phyloP scores from a whole-genome alignment of 1,140 invertebrate species.

The Helicoverpa zea region DNA sequence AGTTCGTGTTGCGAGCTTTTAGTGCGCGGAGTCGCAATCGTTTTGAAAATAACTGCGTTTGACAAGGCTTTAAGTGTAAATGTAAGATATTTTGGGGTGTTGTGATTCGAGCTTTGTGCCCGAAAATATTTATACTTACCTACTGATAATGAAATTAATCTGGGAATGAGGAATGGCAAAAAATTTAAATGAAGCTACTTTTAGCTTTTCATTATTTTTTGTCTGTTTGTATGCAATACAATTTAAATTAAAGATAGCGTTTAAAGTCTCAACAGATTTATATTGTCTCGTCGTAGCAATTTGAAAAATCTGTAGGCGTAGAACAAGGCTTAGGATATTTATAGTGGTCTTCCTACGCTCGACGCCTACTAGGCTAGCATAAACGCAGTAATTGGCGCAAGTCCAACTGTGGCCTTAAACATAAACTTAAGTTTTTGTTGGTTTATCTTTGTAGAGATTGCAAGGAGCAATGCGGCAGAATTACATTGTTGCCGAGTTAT shows the following conservation, averaged over 20 bases:
- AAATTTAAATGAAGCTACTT: too few species aligned
- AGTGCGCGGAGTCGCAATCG: conserved; percentile 7
- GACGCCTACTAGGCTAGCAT: conserved; percentile 3
- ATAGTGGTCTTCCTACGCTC: conserved; percentile 33
- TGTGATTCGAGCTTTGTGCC: too few species aligned
- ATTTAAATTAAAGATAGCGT: too few species aligned
- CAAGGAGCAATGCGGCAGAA: not conserved
- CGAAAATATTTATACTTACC: too few species aligned
- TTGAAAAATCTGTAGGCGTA: conserved; percentile 9
- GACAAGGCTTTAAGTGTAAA: not conserved
- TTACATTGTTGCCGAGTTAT: not conserved
- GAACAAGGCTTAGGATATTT: conserved; percentile 2
- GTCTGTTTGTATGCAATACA: too few species aligned
- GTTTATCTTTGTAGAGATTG: conserved; percentile 7
- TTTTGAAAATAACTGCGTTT: conserved; percentile 23
- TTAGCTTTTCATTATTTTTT: too few species aligned
- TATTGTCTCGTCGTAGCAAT: not conserved
- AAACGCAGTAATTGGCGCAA: conserved; percentile 8
- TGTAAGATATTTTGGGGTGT: not conserved
- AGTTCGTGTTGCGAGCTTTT: conserved; percentile 27
- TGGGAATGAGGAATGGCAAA: not conserved
- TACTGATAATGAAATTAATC: too few species aligned
- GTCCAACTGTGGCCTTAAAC: conserved; percentile 32
- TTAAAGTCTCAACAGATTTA: not conserved
- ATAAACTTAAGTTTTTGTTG: conserved; percentile 34